Evolutionary conservation across 2,888 invertebrate species (phyloP), one percentile per base, ranked within the genome.

Genomic region (Margaritifera margaritifera): DNA sequence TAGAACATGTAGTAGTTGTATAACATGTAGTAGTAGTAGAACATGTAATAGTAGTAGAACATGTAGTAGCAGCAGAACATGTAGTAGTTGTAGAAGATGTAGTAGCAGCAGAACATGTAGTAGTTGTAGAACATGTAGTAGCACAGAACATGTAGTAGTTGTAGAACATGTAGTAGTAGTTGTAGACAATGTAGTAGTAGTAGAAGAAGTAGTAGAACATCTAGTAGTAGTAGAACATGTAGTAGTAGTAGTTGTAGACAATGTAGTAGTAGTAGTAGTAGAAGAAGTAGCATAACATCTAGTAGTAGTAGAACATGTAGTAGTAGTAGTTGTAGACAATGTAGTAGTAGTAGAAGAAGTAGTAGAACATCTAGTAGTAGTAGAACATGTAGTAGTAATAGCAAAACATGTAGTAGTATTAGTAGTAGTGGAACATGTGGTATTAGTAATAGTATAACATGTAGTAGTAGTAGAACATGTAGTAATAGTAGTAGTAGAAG

Each of bases 401-500:
- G 27, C n/a, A 62, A 15, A 25, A 52, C 52, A 19, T 52, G 51
- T 11, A 62, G 1, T 4, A 53, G 51, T 25, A 53, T 22, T 19
- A 53, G 62, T 24, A 19, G 3, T 25, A 24, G 31, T 18, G 22
- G 53, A 15, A 62, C 52, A 52, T 52, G 53, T 51, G 51, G 53
- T 62, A 62, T 1, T 62, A n/a, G 62, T 62, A 52, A 22, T 52
- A 4, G 52, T 1, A 50, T 50, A 52, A 11, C 25, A 24, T 25
- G 62, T 51, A 62, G 62, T n/a, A 52, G 24, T 53, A 18, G 62
- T 50, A 51, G 62, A 51, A 51, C 51, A 51, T 22, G 62, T 50
- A n/a, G 62, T 62, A 24, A 25, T 62, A 52, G 62, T n/a, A 62
- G 62, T 51, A 62, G 62, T 62, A 51, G 62, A 11, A 62, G 62